These are phyloP conservation scores for Allobates femoralis DNA, from an alignment of 2,797 vertebrate species.

Conservation along the genomic window DNA sequence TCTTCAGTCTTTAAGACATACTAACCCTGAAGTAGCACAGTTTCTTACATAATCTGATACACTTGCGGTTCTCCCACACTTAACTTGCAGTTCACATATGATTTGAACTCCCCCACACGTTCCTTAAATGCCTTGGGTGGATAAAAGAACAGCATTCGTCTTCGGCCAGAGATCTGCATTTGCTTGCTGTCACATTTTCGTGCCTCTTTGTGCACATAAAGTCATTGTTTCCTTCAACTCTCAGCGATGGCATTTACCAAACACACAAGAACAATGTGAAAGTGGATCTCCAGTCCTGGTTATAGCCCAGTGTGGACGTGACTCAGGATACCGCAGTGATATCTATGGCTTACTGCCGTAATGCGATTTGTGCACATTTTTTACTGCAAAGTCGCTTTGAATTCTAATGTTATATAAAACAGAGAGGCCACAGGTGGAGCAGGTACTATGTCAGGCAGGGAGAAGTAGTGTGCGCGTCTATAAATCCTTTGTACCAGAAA, in stretches of 20 bases:
- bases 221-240: not conserved
- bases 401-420: not conserved
- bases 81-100: slow-evolving; percentile 5
- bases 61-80: not conserved
- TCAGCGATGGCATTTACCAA: not conserved
- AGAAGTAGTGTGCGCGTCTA: not conserved
- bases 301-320: not conserved
- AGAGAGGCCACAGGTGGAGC: too few relatives aligned
- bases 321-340: not conserved
- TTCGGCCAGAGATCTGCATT: not conserved
- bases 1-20: too few relatives aligned
- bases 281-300: not conserved
- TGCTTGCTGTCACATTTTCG: not conserved
- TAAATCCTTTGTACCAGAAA: not conserved
- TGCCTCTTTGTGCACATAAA: not conserved
- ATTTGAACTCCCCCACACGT: slow-evolving; percentile 18
- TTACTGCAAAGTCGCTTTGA: not conserved
- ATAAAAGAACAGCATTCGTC: slow-evolving; percentile 12
- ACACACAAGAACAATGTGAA: not conserved
- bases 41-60: not conserved
- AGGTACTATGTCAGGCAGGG: too few relatives aligned
- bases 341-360: not conserved
- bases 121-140: slow-evolving; percentile 39
- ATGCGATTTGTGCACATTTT: not conserved
- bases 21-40: slow-evolving; percentile 7